Percentiles rank a stretch among this genome's conserved stretches.
Evolutionary conservation across 2,888 invertebrate species (phyloP).

Genomic region (Cryptus viduatorius): DNA sequence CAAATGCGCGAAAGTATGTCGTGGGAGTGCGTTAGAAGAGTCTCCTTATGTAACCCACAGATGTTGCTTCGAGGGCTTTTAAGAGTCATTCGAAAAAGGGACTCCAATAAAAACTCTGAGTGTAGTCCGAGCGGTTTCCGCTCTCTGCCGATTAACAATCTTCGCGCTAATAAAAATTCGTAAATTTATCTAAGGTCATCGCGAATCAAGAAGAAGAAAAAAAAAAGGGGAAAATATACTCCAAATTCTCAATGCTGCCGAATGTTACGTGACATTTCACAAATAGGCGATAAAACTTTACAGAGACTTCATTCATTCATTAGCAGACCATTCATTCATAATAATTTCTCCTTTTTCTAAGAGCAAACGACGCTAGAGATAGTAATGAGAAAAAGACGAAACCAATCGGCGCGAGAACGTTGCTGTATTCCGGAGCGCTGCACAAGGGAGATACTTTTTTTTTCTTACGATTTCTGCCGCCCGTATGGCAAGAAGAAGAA

Average conservation of each 20-base stretch:
- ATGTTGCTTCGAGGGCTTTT: constrained; percentile 37
- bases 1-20: constrained; percentile 21
- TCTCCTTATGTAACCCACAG: constrained; percentile 40
- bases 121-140: neutral
- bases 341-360: constrained; percentile 56
- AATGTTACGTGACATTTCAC: constrained; percentile 76
- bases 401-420: constrained; percentile 34
- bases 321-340: constrained; percentile 67
- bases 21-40: constrained; percentile 28
- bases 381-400: constrained; percentile 15
- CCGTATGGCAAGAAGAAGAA: constrained; percentile 43
- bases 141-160: neutral
- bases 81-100: neutral
- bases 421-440: neutral
- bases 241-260: constrained; percentile 64
- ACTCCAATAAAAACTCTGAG: constrained; percentile 1
- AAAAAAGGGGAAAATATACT: constrained; percentile 47
- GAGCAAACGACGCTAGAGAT: constrained; percentile 55
- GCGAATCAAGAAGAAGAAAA: constrained; percentile 63
- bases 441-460: constrained; percentile 33
- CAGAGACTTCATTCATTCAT: constrained; percentile 80
- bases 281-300: constrained; percentile 79
- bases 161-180: constrained; percentile 30
- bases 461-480: constrained; percentile 5
- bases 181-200: constrained; percentile 64